Evolutionary conservation across 2,888 invertebrate species (phyloP).

Genomic region (Rugalucina vietnamica): DNA sequence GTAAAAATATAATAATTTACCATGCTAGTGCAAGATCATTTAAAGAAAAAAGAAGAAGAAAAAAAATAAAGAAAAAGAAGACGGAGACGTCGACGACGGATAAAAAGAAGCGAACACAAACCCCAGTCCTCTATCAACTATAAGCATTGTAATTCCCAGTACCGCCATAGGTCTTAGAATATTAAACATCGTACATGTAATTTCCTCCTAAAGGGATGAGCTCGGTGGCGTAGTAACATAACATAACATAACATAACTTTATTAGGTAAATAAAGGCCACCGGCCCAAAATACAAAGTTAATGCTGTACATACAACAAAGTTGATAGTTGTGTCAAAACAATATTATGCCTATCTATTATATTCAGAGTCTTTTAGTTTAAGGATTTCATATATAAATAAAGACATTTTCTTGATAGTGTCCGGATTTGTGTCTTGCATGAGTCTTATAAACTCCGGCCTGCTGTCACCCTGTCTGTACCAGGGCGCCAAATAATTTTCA

Average conservation of each 20-base stretch:
- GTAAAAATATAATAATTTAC: too few species aligned
- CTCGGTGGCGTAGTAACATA: too few species aligned
- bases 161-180: too few species aligned
- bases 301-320: not conserved
- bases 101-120: too few species aligned
- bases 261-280: constrained; percentile 1
- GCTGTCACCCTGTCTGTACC: not conserved
- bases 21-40: too few species aligned
- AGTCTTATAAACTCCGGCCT: not conserved
- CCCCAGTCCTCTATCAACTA: too few species aligned
- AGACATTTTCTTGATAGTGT: not conserved
- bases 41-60: too few species aligned
- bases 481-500: not conserved
- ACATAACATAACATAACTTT: not conserved
- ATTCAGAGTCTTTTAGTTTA: not conserved
- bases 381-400: not conserved
- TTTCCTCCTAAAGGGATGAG: too few species aligned
- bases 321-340: not conserved
- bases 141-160: too few species aligned
- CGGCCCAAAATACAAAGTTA: not conserved
- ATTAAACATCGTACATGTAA: too few species aligned
- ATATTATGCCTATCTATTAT: not conserved
- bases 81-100: too few species aligned
- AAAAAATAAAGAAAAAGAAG: too few species aligned
- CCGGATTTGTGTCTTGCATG: not conserved